phyloP scores from a whole-genome alignment of 2,113 vertebrate species.

The Sialia sialis region DNA sequence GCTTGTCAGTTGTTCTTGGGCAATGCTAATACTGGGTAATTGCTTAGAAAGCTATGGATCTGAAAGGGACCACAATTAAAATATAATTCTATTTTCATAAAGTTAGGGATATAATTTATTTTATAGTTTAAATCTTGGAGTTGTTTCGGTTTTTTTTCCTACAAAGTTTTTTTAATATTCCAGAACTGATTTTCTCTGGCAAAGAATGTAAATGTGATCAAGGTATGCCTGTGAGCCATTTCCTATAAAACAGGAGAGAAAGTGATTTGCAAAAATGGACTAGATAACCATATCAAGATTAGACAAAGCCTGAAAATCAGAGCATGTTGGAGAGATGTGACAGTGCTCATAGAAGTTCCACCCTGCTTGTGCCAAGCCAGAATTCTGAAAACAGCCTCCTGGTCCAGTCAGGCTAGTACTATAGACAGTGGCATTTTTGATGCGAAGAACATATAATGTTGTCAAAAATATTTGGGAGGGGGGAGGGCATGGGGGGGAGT shows the following conservation, averaged over 20 bases:
- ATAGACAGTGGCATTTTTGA: background rate
- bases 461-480: background rate
- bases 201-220: background rate
- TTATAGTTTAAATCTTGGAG: background rate
- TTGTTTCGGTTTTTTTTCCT: background rate
- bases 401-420: background rate
- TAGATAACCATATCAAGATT: background rate
- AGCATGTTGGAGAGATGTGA: background rate
- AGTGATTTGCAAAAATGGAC: background rate
- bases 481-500: too few species aligned
- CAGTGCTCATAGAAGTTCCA: background rate
- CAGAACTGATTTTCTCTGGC: background rate
- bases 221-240: background rate
- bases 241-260: background rate
- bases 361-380: background rate
- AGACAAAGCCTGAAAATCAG: background rate
- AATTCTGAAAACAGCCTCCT: background rate
- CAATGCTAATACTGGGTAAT: background rate
- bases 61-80: background rate
- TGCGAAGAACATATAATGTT: fast-evolving
- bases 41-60: background rate
- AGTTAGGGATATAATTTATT: background rate
- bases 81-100: background rate
- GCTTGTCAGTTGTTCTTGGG: background rate
- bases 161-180: background rate